Evolutionary conservation across 2,888 invertebrate species (phyloP), one percentile per base, ranked within the genome.

Genomic region (Microctonus aethiopoides): DNA sequence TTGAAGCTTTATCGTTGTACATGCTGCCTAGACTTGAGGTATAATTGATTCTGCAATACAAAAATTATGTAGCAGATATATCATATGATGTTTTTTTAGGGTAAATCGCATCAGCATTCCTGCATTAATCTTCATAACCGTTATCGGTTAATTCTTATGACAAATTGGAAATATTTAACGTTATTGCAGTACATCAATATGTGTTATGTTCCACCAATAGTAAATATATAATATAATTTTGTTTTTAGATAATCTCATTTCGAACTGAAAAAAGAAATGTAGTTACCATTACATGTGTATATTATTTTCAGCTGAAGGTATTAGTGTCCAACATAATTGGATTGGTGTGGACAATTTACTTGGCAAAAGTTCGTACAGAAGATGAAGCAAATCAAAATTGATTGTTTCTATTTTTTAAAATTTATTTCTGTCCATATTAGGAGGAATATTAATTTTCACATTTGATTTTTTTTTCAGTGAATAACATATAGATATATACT

Each of bases 141-240:
- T 2, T 94, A 93, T 81, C 88, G 89, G 86, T 90, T 91, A 0
- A 87, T 94, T 22, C 84, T 95, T 34, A 87, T 89, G 74, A 91
- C 93, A 1, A 95, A 94, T 84, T 93, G 93, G 91, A 92, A 91
- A 82, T 94, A 92, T 87, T 85, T 95, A 52, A 93, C 94, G 0
- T 74, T 94, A 9, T 89, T 94, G 79, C 94, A 94, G 77, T 89
- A 92, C 71, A 87, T 95, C 22, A 95, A 95, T 82, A 87, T 94
- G 75, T 90, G 90, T 73, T 91, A 92, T 78, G 91, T 95, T 5
- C 95, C 95, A 22, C 92, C 94, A 69, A 90, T 94, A 91, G 94
- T 94, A 87, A 90, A 88, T 86, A 16, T 9, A 9, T 46, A 4
- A 7, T 4, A 20, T 20, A 66, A 57, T 57, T 22, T 20, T 63